Evolutionary conservation across 2,888 invertebrate species (phyloP), one percentile per base, ranked within the genome.

Genomic region (Timema cristinae): DNA sequence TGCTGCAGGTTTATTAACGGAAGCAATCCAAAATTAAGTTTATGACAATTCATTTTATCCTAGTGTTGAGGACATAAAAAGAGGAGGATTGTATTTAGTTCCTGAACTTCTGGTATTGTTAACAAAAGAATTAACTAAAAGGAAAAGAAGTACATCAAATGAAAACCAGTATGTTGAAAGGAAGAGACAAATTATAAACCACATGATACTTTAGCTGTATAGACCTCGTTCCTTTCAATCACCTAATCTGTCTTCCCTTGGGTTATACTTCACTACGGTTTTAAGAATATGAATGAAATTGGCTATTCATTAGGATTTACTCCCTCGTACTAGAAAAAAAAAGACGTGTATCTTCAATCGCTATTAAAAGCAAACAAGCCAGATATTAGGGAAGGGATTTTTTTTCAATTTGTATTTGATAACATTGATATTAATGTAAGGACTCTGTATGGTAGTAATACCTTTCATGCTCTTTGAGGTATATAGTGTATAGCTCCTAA

Each of bases 21-120:
- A 56, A 13, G 56, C 56, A 56, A 56, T 56, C 56, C 56, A 56
- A 13, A 56, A 56, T 56, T n/a, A 56, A 56, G 56, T 56, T n/a
- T 56, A 56, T 6, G 56, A 56, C 56, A 56, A 56, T 16, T 52
- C 54, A 56, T 56, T n/a, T 5, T 56, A 56, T 56, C 56, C 56
- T 11, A 56, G 4, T 56, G 7, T 6, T 15, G 7, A 7, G 11
- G 4, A 56, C 11, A 56, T 56, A 56, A 56, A 56, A 9, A 7
- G 15, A 56, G 56, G 56, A 15, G 5, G 5, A 11, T 56, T 56
- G 56, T 7, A 56, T 7, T 13, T 10, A 16, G 2, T 7, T 7
- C 56, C 1, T 56, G 16, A 13, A 9, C 16, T 56, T 15, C 56
- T 56, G 7, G 4, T 15, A 15, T 56, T 56, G 56, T 56, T 56